Evolutionary conservation across 2,888 invertebrate species (phyloP), one percentile per base, ranked within the genome.

Genomic region (Plagiodera versicolora): DNA sequence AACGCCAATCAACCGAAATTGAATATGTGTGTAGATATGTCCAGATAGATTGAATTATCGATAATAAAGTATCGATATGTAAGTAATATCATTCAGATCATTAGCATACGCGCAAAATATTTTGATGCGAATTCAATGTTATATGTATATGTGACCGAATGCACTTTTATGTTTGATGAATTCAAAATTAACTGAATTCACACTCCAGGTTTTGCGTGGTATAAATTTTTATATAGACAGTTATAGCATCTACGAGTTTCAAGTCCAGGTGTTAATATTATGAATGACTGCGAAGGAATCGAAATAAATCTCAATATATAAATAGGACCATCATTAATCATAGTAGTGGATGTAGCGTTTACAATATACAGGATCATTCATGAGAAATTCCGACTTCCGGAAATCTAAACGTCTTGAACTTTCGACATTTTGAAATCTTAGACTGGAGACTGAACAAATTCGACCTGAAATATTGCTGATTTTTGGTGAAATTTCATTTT

Each of bases 251-350:
- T 24, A 52, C 20, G 28, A 44, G 19, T 14, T 53, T 52, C 60
- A 51, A 53, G 47, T 55, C 32, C 60, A 64, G 63, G 67, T 63
- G 67, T 56, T 61, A 62, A 63, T 61, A 65, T 61, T 63, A 67
- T 63, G 61, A 65, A 65, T 61, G 63, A 67, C 65, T 3, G 24
- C 24, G 58, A 55, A 48, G 44, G 47, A 44, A 56, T 61, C 64
- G 59, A 61, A 64, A 63, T 64, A 67, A 63, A 63, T 64, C 63
- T 58, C 59, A 56, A 62, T 64, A 56, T 56, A 59, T 63, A 53
- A 64, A 60, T 60, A 57, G 11, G 59, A 54, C 48, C 50, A 61
- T 55, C 39, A 56, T 56, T 47, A 56, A 46, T 56, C 55, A 56
- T 35, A 32, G 51, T 35, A 8, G 35, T 30, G 24, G 24, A 24